Percentiles rank a stretch among this genome's conserved stretches.
Conservation (phyloP, 2,797 vertebrate species). For the Antrozous pallidus region DNA sequence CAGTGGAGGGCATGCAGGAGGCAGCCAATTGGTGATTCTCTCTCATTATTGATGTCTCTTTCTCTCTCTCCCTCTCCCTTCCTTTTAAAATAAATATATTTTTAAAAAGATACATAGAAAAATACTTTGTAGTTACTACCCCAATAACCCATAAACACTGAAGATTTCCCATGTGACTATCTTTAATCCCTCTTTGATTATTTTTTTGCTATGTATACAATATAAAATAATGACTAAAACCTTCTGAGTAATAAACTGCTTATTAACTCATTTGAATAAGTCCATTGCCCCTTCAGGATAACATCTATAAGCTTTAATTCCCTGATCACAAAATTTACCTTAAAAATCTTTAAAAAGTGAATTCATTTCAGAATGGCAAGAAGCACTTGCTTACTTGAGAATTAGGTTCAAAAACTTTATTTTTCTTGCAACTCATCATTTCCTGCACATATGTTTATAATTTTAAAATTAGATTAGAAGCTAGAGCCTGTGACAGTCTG, state of each 20-base stretch:
- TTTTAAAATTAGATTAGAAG: neutral
- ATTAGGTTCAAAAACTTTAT: neutral
- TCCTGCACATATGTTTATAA: neutral
- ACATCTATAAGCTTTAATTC: slow-evolving; percentile 3
- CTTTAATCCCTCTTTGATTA: neutral
- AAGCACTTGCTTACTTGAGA: neutral
- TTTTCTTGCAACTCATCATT: neutral
- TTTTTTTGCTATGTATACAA: neutral
- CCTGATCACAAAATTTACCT: neutral
- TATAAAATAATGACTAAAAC: slow-evolving; percentile 12
- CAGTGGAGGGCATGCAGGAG: neutral
- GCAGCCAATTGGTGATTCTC: neutral
- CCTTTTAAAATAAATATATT: neutral
- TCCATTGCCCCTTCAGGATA: neutral
- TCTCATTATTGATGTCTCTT: neutral
- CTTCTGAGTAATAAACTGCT: neutral
- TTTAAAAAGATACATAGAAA: neutral
- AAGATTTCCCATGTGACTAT: neutral
- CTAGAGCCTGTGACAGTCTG: neutral
- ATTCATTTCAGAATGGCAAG: neutral
- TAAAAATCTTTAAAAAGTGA: neutral
- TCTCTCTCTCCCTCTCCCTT: neutral
- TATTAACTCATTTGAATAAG: slow-evolving; percentile 32
- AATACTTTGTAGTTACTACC: neutral
- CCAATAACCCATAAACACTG: neutral